These are phyloP conservation scores for Pygathrix nemaeus DNA, from an alignment of 2,113 vertebrate species.

Conservation along the genomic window DNA sequence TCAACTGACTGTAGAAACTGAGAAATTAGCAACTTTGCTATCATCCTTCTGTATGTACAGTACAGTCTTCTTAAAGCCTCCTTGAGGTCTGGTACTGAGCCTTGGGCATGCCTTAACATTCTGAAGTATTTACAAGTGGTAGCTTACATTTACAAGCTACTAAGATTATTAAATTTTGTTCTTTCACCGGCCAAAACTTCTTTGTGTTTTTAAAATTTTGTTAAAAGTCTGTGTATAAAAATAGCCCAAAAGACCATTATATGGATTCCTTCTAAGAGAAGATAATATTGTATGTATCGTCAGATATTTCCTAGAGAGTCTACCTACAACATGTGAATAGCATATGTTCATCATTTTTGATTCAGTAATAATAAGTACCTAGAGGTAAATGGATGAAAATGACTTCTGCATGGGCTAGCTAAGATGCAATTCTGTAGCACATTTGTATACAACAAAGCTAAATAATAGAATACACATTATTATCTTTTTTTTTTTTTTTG, in stretches of 20 bases:
- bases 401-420: background rate
- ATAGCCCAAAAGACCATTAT: background rate
- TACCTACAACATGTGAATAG: background rate
- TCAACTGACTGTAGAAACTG: background rate
- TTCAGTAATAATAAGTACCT: background rate
- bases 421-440: background rate
- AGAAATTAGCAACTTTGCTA: background rate
- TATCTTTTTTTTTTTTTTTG: background rate
- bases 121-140: background rate
- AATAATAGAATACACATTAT: conserved; percentile 27
- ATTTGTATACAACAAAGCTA: conserved; percentile 8
- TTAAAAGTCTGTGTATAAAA: background rate
- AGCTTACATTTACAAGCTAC: background rate
- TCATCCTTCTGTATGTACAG: background rate
- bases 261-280: background rate
- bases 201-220: background rate
- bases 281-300: background rate
- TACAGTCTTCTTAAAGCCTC: background rate
- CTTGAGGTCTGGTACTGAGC: background rate
- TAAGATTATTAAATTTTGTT: background rate
- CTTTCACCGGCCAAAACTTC: background rate
- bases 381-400: background rate
- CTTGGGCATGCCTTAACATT: background rate
- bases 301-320: conserved; percentile 2
- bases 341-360: background rate